Evolutionary conservation across 2,113 vertebrate species (phyloP).

Genomic region (Archilochus colubris): DNA sequence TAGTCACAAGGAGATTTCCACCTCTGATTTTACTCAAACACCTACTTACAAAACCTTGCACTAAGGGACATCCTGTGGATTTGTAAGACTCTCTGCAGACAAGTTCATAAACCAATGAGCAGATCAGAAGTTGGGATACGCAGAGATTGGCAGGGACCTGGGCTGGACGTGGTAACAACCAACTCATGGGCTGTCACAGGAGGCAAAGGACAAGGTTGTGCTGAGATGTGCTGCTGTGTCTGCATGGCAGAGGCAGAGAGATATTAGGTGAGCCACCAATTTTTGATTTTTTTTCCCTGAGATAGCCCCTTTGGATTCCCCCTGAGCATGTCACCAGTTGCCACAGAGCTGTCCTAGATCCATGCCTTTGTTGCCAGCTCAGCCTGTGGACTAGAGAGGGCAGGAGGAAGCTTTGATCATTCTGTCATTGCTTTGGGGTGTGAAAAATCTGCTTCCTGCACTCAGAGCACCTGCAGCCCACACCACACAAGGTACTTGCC

Average conservation of each 20-base stretch:
- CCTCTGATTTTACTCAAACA: background rate
- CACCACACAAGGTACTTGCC: background rate
- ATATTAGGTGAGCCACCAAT: background rate
- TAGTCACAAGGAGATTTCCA: background rate
- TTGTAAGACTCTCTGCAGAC: background rate
- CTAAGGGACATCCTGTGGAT: background rate
- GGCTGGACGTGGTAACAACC: background rate
- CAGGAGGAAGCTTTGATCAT: background rate
- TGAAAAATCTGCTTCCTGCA: background rate
- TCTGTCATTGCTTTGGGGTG: background rate
- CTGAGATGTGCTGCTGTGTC: fast-evolving
- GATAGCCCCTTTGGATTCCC: background rate
- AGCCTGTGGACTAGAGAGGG: background rate
- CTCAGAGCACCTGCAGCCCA: background rate
- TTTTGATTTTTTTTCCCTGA: background rate
- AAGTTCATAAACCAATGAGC: background rate
- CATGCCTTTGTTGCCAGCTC: background rate
- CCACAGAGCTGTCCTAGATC: background rate
- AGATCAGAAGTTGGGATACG: background rate
- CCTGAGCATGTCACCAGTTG: background rate
- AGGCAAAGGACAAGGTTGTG: background rate
- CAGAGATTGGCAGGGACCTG: background rate
- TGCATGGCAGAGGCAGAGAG: background rate
- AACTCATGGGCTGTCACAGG: background rate
- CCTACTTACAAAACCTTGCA: background rate